These are phyloP conservation scores for Parauchenoglanis ngamensis DNA, from an alignment of 2,797 vertebrate species.

Conservation along the genomic window DNA sequence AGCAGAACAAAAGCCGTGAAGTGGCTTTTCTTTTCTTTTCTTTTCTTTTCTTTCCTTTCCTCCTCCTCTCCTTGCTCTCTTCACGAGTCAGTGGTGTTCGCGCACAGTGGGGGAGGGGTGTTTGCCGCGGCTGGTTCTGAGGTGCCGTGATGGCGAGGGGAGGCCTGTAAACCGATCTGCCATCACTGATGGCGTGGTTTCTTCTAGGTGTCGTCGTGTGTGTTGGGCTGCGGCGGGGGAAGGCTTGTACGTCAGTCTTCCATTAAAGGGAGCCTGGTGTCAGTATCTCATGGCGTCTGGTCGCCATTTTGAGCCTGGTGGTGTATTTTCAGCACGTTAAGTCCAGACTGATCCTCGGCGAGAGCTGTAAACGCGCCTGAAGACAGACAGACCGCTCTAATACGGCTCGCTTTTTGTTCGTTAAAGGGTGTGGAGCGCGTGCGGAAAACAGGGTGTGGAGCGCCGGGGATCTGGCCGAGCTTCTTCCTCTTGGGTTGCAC, in stretches of 20 bases:
- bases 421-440: slow-evolving; percentile 29
- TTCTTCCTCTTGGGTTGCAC: slow-evolving; percentile 11
- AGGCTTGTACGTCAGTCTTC: background rate
- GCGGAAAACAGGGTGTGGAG: slow-evolving; percentile 33
- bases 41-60: background rate
- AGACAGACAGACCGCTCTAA: background rate
- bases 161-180: slow-evolving; percentile 58
- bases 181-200: slow-evolving; percentile 13
- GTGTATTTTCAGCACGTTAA: background rate
- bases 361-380: background rate
- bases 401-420: background rate
- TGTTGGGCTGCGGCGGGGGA: slow-evolving; percentile 3
- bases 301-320: background rate
- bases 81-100: slow-evolving; percentile 30
- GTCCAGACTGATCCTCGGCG: background rate
- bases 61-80: slow-evolving; percentile 22
- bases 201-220: slow-evolving; percentile 16
- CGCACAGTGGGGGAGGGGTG: slow-evolving; percentile 52
- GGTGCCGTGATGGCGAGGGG: slow-evolving; percentile 50
- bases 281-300: background rate
- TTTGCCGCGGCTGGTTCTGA: slow-evolving; percentile 53
- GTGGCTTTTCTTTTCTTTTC: slow-evolving; percentile 11
- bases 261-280: background rate
- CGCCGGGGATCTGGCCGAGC: background rate
- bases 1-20: slow-evolving; percentile 44